A percentile compares a stretch with the other conserved stretches of the same genome.
These are phyloP conservation scores for Anastatus disparis DNA, from an alignment of 1,140 invertebrate genomes.

Conservation along the genomic window DNA sequence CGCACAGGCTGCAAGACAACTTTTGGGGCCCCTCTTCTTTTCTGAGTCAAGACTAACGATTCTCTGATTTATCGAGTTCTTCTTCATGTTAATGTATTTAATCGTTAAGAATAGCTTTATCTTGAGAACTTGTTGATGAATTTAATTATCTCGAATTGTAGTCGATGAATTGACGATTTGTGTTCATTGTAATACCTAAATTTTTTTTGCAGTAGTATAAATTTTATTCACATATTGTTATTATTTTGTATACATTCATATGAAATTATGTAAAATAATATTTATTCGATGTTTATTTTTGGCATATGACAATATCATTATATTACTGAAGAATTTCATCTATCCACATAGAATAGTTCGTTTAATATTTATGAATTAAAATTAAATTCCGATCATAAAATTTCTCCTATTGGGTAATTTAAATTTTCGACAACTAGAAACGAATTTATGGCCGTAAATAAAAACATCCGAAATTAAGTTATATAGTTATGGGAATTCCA, in stretches of 20 bases:
- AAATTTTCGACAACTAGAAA: not conserved
- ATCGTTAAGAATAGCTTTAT: constrained; percentile 23
- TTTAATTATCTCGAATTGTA: constrained; percentile 18
- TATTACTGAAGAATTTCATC: not conserved
- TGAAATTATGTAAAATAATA: no score
- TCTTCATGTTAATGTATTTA: constrained; percentile 3
- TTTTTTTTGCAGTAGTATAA: not conserved
- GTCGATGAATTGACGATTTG: constrained; percentile 3
- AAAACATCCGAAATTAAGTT: constrained; percentile 8
- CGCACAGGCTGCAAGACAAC: not conserved
- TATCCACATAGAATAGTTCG: not conserved
- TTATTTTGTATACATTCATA: no score
- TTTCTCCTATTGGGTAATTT: constrained; percentile 1
- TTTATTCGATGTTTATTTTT: not conserved
- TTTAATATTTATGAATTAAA: constrained; percentile 21
- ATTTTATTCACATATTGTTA: not conserved
- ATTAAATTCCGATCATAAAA: constrained; percentile 7
- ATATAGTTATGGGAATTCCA: no score
- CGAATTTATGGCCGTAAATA: constrained; percentile 11
- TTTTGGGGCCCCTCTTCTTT: constrained; percentile 3
- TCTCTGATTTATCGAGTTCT: constrained; percentile 34
- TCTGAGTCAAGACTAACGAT: constrained; percentile 27
- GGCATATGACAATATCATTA: not conserved
- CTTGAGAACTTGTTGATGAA: constrained; percentile 22
- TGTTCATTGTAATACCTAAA: not conserved